phyloP scores from a whole-genome alignment of 2,797 vertebrate species.

The Coendou prehensilis region DNA sequence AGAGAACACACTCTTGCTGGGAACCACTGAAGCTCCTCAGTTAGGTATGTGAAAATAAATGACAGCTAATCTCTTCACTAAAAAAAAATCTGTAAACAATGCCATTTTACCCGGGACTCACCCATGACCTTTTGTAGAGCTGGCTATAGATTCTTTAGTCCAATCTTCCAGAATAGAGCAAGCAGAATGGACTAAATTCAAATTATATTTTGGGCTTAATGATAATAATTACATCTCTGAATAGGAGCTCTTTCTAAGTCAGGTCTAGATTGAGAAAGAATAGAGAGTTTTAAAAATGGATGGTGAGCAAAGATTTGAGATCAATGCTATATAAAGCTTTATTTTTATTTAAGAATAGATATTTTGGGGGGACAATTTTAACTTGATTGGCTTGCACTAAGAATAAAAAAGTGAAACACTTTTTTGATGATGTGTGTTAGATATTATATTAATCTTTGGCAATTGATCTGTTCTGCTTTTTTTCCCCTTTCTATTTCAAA shows the following conservation, averaged over 20 bases:
- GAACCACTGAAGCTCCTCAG: slow-evolving; percentile 91
- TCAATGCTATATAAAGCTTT: not conserved
- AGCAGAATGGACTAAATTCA: slow-evolving; percentile 82
- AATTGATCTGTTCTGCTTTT: slow-evolving; percentile 26
- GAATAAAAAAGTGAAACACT: slow-evolving; percentile 73
- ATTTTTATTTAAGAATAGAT: slow-evolving; percentile 67
- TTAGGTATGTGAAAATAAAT: slow-evolving; percentile 96
- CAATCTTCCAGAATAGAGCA: slow-evolving; percentile 81
- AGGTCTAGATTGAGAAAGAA: not conserved
- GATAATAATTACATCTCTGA: slow-evolving; percentile 65
- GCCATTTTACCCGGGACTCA: slow-evolving; percentile 93
- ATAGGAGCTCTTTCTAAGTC: slow-evolving; percentile 30
- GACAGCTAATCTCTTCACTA: slow-evolving; percentile 97
- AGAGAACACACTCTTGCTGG: slow-evolving; percentile 90
- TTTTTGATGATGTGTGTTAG: slow-evolving; percentile 70
- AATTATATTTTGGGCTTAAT: slow-evolving; percentile 79
- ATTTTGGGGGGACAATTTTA: slow-evolving; percentile 57
- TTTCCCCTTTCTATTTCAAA: not conserved
- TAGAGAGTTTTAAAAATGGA: slow-evolving; percentile 34
- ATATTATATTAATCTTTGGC: slow-evolving; percentile 70
- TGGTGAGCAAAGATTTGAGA: slow-evolving; percentile 60
- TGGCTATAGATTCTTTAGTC: slow-evolving; percentile 87
- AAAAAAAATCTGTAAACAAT: slow-evolving; percentile 97
- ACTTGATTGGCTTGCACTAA: slow-evolving; percentile 62
- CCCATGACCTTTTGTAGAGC: slow-evolving; percentile 89